Evolutionary conservation across 2,113 vertebrate species (phyloP).

Genomic region (Elephas maximus): DNA sequence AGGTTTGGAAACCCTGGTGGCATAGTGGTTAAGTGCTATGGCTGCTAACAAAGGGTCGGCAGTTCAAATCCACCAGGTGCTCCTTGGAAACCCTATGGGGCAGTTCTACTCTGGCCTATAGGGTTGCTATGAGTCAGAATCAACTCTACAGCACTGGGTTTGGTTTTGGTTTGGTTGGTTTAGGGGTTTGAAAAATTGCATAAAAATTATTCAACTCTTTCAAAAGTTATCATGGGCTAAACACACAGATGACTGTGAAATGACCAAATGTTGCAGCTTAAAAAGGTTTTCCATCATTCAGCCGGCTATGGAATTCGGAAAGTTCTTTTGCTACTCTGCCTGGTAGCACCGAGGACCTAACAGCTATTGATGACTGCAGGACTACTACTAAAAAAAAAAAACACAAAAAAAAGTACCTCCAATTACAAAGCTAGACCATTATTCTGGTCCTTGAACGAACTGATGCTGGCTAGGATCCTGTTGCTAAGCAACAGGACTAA

Average conservation of each 20-base stretch:
- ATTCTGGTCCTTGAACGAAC: neutral
- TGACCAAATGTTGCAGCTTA: fast-evolving
- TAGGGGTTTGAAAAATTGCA: neutral
- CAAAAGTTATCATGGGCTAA: neutral
- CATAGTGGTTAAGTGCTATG: too few relatives aligned
- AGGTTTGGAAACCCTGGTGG: neutral
- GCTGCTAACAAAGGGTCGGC: too few relatives aligned
- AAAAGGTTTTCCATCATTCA: fast-evolving
- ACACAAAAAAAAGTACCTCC: neutral
- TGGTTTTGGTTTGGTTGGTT: too few relatives aligned
- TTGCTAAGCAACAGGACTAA: constrained; percentile 62
- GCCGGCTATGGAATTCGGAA: fast-evolving
- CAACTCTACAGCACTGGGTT: too few relatives aligned
- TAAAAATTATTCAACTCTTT: neutral
- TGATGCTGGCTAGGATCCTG: neutral
- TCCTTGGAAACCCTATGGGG: too few relatives aligned
- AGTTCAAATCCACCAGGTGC: too few relatives aligned
- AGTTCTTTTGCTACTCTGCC: neutral
- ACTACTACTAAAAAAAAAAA: neutral
- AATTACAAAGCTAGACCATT: neutral
- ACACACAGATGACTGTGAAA: neutral
- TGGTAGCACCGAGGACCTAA: neutral
- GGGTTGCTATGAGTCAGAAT: too few relatives aligned
- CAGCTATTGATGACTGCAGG: neutral
- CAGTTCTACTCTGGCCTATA: too few relatives aligned